Percentiles rank a stretch among this genome's conserved stretches.
phyloP scores from a whole-genome alignment of 2,888 invertebrate genomes.

The Helleia helle region DNA sequence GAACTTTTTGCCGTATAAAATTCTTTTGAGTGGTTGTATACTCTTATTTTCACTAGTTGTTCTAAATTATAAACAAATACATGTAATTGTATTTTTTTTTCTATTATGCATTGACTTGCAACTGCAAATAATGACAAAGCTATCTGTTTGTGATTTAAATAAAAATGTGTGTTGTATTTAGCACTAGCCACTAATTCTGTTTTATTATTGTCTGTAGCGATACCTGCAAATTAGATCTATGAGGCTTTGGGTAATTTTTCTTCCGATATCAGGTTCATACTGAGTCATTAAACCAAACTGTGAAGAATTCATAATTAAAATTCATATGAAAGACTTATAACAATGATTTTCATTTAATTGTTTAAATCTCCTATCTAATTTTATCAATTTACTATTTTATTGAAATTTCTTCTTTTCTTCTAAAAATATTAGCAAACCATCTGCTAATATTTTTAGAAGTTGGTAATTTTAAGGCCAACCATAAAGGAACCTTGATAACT shows the following conservation, averaged over 20 bases:
- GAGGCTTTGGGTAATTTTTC: conserved; percentile 90
- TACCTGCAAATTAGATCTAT: conserved; percentile 95
- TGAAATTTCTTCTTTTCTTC: no score
- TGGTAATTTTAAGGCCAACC: no score
- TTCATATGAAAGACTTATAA: no score
- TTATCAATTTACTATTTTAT: no score
- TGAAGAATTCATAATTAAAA: conserved; percentile 37
- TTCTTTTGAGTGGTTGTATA: not conserved
- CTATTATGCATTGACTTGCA: conserved; percentile 13
- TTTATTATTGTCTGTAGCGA: conserved; percentile 36
- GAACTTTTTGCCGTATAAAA: not conserved
- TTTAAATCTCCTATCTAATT: no score
- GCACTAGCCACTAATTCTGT: conserved; percentile 52
- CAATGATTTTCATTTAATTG: no score
- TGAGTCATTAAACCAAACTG: conserved; percentile 92
- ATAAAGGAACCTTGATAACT: no score
- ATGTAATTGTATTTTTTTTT: not conserved
- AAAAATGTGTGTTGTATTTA: conserved; percentile 47
- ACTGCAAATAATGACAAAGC: conserved; percentile 26
- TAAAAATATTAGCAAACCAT: no score
- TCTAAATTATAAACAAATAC: not conserved
- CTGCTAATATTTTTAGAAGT: no score
- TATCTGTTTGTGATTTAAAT: conserved; percentile 27
- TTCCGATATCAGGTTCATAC: conserved; percentile 89
- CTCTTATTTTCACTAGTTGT: not conserved